These are phyloP conservation scores for Scolopax mira DNA, from an alignment of 2,113 vertebrate species.

Conservation along the genomic window DNA sequence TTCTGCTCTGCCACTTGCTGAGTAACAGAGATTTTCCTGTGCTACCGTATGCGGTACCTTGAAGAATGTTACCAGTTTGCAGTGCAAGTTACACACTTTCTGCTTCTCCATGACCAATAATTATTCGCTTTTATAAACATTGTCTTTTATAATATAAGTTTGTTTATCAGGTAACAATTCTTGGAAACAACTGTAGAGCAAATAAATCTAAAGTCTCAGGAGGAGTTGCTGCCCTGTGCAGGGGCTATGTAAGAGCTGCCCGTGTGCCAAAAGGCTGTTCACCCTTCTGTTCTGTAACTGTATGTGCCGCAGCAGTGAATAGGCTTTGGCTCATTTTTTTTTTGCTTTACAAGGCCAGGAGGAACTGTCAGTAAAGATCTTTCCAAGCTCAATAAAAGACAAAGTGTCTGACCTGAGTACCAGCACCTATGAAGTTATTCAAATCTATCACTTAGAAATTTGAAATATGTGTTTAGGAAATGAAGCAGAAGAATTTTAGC, in stretches of 20 bases:
- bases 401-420: not conserved
- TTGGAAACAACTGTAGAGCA: not conserved
- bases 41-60: not conserved
- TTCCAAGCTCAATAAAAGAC: not conserved
- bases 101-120: not conserved
- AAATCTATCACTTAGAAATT: not conserved
- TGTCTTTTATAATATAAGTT: not conserved
- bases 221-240: not conserved
- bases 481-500: not conserved
- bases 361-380: not conserved
- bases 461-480: not conserved
- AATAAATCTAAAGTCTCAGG: not conserved
- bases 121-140: not conserved
- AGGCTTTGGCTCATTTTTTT: not conserved
- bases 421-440: not conserved
- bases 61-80: not conserved
- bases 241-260: not conserved
- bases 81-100: rapidly evolving
- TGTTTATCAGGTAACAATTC: not conserved
- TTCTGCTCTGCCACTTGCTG: not conserved
- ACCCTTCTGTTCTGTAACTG: not conserved
- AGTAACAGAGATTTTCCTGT: not conserved
- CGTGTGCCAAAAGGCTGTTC: not conserved
- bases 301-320: not conserved
- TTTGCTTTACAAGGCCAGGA: not conserved